A percentile compares a stretch with the other conserved stretches of the same genome.
phyloP scores from a whole-genome alignment of 2,888 invertebrate genomes.

The Callimorpha dominula region DNA sequence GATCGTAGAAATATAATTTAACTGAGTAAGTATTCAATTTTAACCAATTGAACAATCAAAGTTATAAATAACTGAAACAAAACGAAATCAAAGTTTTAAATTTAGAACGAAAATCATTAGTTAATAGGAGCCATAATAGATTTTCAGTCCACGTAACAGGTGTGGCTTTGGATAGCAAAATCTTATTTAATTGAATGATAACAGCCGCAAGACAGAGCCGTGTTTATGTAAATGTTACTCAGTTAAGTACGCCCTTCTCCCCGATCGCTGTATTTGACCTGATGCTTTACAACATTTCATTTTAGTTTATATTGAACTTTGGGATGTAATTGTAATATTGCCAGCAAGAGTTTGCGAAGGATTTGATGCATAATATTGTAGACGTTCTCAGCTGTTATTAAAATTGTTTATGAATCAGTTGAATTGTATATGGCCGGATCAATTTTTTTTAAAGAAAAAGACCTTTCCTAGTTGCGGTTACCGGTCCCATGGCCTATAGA shows the following conservation, averaged over 20 bases:
- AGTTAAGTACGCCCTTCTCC: constrained; percentile 72
- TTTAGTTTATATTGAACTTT: constrained; percentile 57
- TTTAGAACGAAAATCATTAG: constrained; percentile 39
- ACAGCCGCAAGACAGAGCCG: constrained; percentile 80
- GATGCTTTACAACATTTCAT: constrained; percentile 67
- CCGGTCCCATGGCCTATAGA: too few species aligned
- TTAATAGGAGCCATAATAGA: constrained; percentile 46
- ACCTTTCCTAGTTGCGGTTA: too few species aligned
- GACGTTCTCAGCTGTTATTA: too few species aligned
- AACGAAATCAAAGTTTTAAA: constrained; percentile 29
- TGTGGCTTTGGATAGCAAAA: constrained; percentile 76
- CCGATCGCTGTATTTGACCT: constrained; percentile 68
- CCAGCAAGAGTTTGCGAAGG: too few species aligned
- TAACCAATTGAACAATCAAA: constrained; percentile 18
- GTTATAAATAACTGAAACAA: constrained; percentile 21
- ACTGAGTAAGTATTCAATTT: constrained; percentile 5
- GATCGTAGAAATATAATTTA: background rate
- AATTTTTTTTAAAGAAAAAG: too few species aligned
- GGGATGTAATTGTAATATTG: constrained; percentile 30
- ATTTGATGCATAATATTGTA: too few species aligned
- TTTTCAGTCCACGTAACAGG: constrained; percentile 64
- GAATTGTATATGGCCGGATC: too few species aligned
- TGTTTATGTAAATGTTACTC: constrained; percentile 84
- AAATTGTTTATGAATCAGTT: too few species aligned
- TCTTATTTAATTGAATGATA: constrained; percentile 86